Evolutionary conservation across 2,888 invertebrate genomes (phyloP), one percentile per base, ranked within the genome.

Genomic region (Frankliniella intonsa): DNA sequence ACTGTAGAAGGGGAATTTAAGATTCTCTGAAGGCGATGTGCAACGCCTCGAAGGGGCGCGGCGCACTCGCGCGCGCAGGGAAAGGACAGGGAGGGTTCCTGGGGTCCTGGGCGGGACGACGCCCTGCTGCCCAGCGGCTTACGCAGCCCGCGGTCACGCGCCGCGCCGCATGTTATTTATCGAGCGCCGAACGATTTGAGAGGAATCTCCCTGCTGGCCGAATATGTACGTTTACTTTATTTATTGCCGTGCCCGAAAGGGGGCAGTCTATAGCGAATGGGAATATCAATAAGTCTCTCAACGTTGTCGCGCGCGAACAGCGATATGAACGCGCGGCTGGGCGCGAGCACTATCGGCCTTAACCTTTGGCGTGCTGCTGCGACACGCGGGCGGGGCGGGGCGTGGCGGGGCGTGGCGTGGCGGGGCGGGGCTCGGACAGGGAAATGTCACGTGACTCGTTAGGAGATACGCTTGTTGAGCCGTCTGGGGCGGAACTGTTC

Each of bases 271-370:
- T 22, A 0, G 25, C 69, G 69, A 38, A 14, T 17, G 62, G 7
- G 62, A 62, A 62, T 76, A 76, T 76, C 69, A 76, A 76, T 76
- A 76, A 25, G 69, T 76, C 69, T 76, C 22, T 38, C 14, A 7
- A 62, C 62, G 55, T 25, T 76, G 69, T 76, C 69, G 69, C 25
- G 22, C n/a, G 22, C 38, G 38, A 38, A 38, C 38, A 38, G 38
- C 22, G 69, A 76, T 76, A 25, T 76, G 69, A 76, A 76, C 25
- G 69, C 5, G 69, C 69, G 69, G 25, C 69, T 10, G 25, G 69
- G 69, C 22, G 11, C 62, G 17, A 19, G 17, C n/a, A 8, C 8
- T n/a, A n/a, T 62, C 69, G 69, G 8, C 69, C 69, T 76, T 22
- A 76, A 76, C 69, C 69, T 76, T 76, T 76, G 69, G 22, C 55